Base-by-base conservation (phyloP, 2,888 invertebrate species). In the Stenodema calcarata region DNA sequence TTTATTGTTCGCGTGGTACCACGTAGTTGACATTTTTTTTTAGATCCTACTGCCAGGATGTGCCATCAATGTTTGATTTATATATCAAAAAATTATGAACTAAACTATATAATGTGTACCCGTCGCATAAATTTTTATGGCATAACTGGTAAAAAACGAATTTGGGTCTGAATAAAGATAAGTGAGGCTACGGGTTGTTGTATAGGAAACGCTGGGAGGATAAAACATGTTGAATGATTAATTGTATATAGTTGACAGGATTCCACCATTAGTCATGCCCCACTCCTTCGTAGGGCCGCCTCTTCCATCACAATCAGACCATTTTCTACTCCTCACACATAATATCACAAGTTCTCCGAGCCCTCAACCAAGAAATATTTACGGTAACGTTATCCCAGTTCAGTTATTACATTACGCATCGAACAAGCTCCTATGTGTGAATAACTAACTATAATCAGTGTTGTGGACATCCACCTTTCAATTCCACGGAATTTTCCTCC, bases 171-270 rank as follows among this genome's bases (percentile, higher is more conserved):
- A 78, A 78, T 78, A 78, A 78, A 78, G 78, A 78, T 78, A 78
- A 78, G 78, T 78, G 78, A 78, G 78, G 78, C 42, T 9, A 14
- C 78, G 41, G 42, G 78, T 41, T n/a, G 78, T 82, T 69, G 82
- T 82, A 82, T 54, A 82, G 84, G 73, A 84, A 62, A 50, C 73
- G 76, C 69, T 18, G 75, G 30, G 76, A 85, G 73, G 85, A 85
- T 85, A 85, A 85, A 85, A 85, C 85, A 85, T 76, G 76, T 47
- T 85, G 75, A 85, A 75, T 85, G 85, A 85, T 85, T 85, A 85
- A 85, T 85, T 76, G 85, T 85, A 75, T 85, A 76, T 75, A 85
- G 85, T 75, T 85, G 85, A 85, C 85, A 85, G 85, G 50, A 85
- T 75, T 85, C 76, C 30, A 85, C 85, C 85, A 85, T 85, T 85